Percentiles rank a stretch among this genome's conserved stretches.
Conservation (phyloP, 2,888 invertebrate genomes). For the Cataglyphis rosenhaueri region DNA sequence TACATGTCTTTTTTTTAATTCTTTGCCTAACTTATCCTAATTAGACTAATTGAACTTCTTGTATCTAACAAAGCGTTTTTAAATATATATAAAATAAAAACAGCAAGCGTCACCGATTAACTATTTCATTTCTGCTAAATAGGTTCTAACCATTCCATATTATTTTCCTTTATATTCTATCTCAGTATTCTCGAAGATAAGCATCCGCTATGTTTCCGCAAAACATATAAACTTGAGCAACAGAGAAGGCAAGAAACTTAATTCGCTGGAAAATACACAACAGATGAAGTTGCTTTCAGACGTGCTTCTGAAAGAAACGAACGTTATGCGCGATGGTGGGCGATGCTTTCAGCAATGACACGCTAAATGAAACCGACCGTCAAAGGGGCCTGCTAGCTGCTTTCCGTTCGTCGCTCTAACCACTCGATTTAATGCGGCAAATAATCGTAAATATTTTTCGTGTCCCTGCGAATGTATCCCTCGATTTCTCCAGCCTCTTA, state of each 20-base stretch:
- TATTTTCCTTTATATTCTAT: too few relatives aligned
- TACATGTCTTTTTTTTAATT: too few relatives aligned
- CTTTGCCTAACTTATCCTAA: too few relatives aligned
- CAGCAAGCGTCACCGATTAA: too few relatives aligned
- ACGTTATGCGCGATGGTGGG: conserved; percentile 36
- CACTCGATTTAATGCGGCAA: conserved; percentile 66
- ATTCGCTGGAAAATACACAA: conserved; percentile 81
- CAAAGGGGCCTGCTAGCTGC: conserved; percentile 38
- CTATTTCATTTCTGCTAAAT: too few relatives aligned
- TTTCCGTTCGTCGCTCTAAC: conserved; percentile 44
- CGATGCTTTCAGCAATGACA: conserved; percentile 34
- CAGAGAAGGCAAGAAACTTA: conserved; percentile 81
- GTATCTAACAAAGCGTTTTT: too few relatives aligned
- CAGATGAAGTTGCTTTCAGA: conserved; percentile 77
- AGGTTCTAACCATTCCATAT: too few relatives aligned
- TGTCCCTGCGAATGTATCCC: conserved; percentile 49
- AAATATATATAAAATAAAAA: too few relatives aligned
- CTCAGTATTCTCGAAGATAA: conserved; percentile 47
- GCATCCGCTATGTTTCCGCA: conserved; percentile 77
- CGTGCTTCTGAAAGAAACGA: conserved; percentile 42
- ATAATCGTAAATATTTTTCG: conserved; percentile 74
- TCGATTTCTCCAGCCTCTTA: conserved; percentile 32
- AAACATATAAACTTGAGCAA: conserved; percentile 80
- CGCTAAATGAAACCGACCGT: conserved; percentile 63
- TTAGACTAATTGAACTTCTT: too few relatives aligned